These are phyloP conservation scores for Chrysogorgia sp. DNA, from an alignment of 92 coral and sea anemone species.

Conservation along the genomic window DNA sequence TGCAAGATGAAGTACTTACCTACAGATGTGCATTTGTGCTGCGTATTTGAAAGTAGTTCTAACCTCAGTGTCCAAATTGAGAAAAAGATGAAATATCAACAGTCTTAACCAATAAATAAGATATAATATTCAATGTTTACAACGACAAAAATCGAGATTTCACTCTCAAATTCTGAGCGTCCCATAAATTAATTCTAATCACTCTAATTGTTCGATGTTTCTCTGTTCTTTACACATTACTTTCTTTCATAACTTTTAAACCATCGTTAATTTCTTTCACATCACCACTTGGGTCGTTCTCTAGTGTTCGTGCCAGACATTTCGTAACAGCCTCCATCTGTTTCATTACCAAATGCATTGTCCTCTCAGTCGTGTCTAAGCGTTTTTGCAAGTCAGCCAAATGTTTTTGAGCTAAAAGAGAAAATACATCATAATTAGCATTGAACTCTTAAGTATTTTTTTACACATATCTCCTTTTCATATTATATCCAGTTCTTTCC, in stretches of 20 bases:
- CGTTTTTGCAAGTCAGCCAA: constrained; percentile 92
- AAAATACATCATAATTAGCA: neutral
- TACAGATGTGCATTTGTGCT: no score
- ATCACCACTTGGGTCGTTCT: constrained; percentile 94
- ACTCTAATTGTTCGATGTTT: neutral
- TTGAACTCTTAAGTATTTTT: neutral
- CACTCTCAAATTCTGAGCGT: neutral
- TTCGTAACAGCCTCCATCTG: constrained; percentile 99
- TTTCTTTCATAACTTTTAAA: constrained; percentile 86
- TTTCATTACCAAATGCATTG: constrained; percentile 99
- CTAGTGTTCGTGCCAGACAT: constrained; percentile 92
- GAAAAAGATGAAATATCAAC: no score
- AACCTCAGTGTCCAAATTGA: no score
- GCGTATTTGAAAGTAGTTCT: no score
- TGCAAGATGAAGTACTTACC: no score
- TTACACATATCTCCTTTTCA: neutral
- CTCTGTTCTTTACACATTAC: constrained; percentile 69
- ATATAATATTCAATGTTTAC: no score
- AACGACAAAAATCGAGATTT: no score
- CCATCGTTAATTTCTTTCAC: constrained; percentile 92
- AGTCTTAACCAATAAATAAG: neutral
- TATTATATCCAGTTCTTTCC: no score
- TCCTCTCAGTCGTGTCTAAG: constrained; percentile 97
- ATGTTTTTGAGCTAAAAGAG: constrained; percentile 78
- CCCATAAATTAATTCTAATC: neutral